Conservation (phyloP, 2,888 invertebrate species). For the Monopis laevigella region DNA sequence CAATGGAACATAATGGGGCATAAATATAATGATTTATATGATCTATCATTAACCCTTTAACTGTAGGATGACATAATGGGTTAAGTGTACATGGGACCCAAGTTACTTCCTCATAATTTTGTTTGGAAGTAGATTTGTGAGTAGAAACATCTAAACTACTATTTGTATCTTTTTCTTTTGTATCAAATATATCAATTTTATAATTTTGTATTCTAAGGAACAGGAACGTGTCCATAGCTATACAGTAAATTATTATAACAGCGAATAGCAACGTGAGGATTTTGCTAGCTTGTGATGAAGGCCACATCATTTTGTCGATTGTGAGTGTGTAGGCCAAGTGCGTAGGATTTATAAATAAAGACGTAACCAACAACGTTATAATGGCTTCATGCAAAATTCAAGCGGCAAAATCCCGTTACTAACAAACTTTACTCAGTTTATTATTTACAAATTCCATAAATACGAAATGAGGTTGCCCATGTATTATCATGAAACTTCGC, state of each 20-base stretch:
- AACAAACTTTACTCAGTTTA: neutral
- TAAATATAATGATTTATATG: conserved; percentile 86
- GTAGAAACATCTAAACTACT: conserved; percentile 34
- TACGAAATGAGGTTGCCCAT: too few species aligned
- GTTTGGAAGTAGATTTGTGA: conserved; percentile 22
- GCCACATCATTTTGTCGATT: conserved; percentile 77
- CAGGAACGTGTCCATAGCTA: conserved; percentile 77
- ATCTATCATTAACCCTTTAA: conserved; percentile 84
- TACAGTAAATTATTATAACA: conserved; percentile 69
- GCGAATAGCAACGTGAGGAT: conserved; percentile 68
- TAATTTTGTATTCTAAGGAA: conserved; percentile 77
- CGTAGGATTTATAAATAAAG: too few species aligned
- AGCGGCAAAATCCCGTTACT: neutral
- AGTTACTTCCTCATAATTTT: conserved; percentile 58
- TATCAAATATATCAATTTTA: conserved; percentile 58
- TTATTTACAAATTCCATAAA: too few species aligned
- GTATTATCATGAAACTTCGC: too few species aligned
- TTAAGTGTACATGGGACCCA: conserved; percentile 77
- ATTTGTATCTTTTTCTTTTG: conserved; percentile 20
- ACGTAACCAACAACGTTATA: too few species aligned
- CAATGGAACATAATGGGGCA: conserved; percentile 78
- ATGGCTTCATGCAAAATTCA: neutral
- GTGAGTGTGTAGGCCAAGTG: too few species aligned
- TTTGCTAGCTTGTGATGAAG: conserved; percentile 78
- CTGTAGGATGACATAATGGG: conserved; percentile 82